Conservation (phyloP, 2,797 vertebrate species). For the Chelon auratus region DNA sequence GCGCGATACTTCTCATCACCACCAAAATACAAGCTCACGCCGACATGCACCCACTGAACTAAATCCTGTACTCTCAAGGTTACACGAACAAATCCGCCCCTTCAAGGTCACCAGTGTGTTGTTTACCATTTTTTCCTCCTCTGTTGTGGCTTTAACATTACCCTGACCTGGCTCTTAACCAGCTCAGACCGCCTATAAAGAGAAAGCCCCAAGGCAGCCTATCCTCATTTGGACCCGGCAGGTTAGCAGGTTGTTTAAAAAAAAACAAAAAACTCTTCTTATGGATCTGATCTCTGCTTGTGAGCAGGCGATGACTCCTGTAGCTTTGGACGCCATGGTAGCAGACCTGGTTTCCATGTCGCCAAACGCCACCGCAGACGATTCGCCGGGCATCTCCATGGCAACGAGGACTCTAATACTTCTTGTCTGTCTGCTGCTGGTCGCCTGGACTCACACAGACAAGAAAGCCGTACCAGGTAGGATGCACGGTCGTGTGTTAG, state of each 20-base stretch:
- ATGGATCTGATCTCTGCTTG: constrained; percentile 74
- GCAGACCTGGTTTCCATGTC: constrained; percentile 75
- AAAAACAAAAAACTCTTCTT: not conserved
- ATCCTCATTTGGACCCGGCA: not conserved
- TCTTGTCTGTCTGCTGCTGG: constrained; percentile 86
- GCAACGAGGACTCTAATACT: constrained; percentile 85
- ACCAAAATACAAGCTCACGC: constrained; percentile 51
- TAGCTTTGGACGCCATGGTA: constrained; percentile 62
- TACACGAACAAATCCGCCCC: constrained; percentile 52
- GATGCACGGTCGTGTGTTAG: not conserved
- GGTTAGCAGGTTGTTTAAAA: not conserved
- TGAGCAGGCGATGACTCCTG: constrained; percentile 56
- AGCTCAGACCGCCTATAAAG: constrained; percentile 81
- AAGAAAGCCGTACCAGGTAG: constrained; percentile 89
- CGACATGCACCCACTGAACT: constrained; percentile 19
- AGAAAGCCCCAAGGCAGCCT: constrained; percentile 36
- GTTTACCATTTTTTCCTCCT: constrained; percentile 62
- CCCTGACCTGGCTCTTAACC: constrained; percentile 80
- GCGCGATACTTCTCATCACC: constrained; percentile 35
- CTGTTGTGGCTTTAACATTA: constrained; percentile 87
- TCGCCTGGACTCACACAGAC: constrained; percentile 84
- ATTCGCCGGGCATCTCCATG: constrained; percentile 65
- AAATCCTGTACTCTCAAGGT: constrained; percentile 66
- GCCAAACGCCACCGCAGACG: constrained; percentile 80
- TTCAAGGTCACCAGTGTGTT: constrained; percentile 73